Evolutionary conservation across 2,113 vertebrate species (phyloP).

Genomic region (Oxygymnocypris stewartii): DNA sequence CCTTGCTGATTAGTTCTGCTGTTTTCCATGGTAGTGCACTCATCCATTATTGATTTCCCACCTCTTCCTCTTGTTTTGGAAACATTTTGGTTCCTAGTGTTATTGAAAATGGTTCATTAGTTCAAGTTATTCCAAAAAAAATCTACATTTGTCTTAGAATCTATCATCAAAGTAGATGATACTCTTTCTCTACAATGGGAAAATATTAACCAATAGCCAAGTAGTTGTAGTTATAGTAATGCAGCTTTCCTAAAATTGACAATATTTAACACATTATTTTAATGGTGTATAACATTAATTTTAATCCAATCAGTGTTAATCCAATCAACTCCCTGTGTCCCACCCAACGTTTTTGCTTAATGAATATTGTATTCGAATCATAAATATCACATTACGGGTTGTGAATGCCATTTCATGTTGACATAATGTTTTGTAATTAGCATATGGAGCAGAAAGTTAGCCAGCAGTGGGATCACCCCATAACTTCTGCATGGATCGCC

Average conservation of each 20-base stretch:
- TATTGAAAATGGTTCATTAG: background rate
- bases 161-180: background rate
- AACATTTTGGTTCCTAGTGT: background rate
- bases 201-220: background rate
- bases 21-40: background rate
- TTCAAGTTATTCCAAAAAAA: background rate
- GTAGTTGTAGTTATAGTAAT: background rate
- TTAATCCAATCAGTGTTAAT: background rate
- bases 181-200: background rate
- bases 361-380: background rate
- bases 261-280: background rate
- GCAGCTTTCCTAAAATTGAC: background rate
- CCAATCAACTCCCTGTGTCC: background rate
- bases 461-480: slow-evolving; percentile 86
- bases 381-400: background rate
- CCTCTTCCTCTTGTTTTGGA: slow-evolving; percentile 51
- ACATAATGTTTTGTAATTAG: slow-evolving; percentile 64
- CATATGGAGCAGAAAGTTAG: slow-evolving; percentile 77
- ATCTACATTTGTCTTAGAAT: background rate
- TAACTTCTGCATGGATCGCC: slow-evolving; percentile 83
- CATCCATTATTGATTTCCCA: background rate
- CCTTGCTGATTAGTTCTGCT: background rate
- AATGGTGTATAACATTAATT: background rate
- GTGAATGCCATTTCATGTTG: background rate
- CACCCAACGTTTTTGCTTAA: background rate